These are phyloP conservation scores for Reinhardtius hippoglossoides DNA, from an alignment of 2,113 vertebrate genomes.

Conservation along the genomic window DNA sequence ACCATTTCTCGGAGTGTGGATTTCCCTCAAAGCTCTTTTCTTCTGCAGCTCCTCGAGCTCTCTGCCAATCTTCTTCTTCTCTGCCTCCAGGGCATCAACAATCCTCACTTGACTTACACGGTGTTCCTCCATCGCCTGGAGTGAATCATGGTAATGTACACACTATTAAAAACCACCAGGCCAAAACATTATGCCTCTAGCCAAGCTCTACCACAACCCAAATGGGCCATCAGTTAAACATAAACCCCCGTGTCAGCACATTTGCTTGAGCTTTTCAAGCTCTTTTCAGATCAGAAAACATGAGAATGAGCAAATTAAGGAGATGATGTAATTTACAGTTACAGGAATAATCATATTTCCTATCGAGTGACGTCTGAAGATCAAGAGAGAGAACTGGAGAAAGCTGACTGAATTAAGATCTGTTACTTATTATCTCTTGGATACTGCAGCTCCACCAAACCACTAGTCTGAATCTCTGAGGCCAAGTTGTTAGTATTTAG, in stretches of 20 bases:
- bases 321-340: constrained; percentile 11
- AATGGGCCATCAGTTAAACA: constrained; percentile 36
- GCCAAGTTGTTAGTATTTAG: neutral
- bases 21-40: constrained; percentile 73
- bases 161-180: constrained; percentile 40
- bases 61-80: constrained; percentile 91
- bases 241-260: constrained; percentile 13
- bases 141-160: constrained; percentile 41
- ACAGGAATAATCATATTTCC: constrained; percentile 7
- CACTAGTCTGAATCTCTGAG: neutral
- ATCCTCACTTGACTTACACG: constrained; percentile 88
- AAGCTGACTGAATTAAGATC: neutral
- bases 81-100: constrained; percentile 91
- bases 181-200: constrained; percentile 3
- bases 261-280: constrained; percentile 28
- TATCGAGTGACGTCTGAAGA: neutral
- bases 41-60: constrained; percentile 89
- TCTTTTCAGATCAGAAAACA: constrained; percentile 27
- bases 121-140: constrained; percentile 91
- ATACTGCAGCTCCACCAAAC: neutral
- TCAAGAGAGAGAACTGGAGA: neutral
- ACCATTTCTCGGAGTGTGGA: constrained; percentile 65
- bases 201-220: neutral
- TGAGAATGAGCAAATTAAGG: constrained; percentile 9
- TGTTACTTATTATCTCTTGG: neutral